Base-by-base conservation (phyloP, 1,140 invertebrate species). In the Cephus cinctus region DNA sequence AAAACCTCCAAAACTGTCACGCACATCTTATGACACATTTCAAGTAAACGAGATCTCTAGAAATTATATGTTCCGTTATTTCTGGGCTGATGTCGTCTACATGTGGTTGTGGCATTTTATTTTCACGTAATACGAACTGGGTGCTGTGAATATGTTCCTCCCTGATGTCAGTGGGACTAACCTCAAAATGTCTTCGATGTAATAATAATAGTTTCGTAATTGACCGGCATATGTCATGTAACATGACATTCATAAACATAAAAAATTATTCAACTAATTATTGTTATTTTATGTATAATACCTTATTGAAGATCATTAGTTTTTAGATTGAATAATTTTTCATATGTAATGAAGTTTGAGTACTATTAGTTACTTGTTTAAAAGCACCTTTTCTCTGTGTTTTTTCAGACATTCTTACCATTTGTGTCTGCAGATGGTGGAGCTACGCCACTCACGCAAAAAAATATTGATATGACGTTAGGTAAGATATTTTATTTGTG, bases 401-500 rank as follows among this genome's bases (percentile, higher is more conserved):
- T 69, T 61, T 84, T 84, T 65, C 69, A 87, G 86, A 68, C 86
- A 55, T 79, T 78, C 62, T 77, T 81, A 64, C 82, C 84, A 73
- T 84, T 84, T 61, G 84, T 82, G 70, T 81, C 81, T 47, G 85
- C 79, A 47, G 79, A 85, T 76, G 85, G 86, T 67, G 89, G 86
- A 47, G 89, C 89, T 41, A 81, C 90, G 34, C 78, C 87, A 63
- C 80, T 94, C 58, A 89, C 83, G 46, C 78, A 83, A 73, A 78
- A 83, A 61, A 92, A 90, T 77, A 82, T 93, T 75, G 88, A 90
- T 75, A 85, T 84, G 79, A 86, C 86, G 51, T 79, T 93, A 79
- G 87, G 90, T 93, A 80, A 83, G 77, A 67, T 48, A 14, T 48
- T 15, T 38, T 46, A 34, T 32, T 11, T 20, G 1, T 20, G 38